Base-by-base conservation (phyloP, 2,888 invertebrate species). In the Limnephilus marmoratus region DNA sequence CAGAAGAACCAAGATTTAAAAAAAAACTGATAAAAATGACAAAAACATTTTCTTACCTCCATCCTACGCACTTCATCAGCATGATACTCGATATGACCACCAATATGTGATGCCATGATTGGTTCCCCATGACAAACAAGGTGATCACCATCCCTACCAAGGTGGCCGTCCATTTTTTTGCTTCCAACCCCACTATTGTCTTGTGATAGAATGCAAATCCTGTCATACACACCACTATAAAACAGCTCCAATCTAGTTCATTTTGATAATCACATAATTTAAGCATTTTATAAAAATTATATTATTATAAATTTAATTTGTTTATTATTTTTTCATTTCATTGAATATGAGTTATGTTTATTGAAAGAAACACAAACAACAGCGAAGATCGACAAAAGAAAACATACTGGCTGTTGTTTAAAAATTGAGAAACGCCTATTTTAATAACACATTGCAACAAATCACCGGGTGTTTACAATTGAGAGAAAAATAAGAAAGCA, bases 231-330 rank as follows among this genome's bases (percentile, higher is more conserved):
- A 90, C 3, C 24, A 53, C 83, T 11, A 90, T 13, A 9, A 49
- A 18, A 29, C 41, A 45, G 49, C 37, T 85, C 31, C 80, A n/a
- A 53, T 82, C 24, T 53, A 88, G 34, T 34, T 68, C 88, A 15
- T 83, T 83, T 45, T 90, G 83, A 37, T 90, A 90, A 49, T 90
- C 90, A 83, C 45, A 41, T 9, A 90, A 68, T 68, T 68, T 90
- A 18, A 41, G 68, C 90, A 90, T 90, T 41, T 68, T 68, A 68
- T 18, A 68, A 68, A 68, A 7, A 1, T 7, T 7, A 1, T 37
- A 37, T 37, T 34, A 34, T 34, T 34, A 34, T 34, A 34, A 34
- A 34, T 34, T 68, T 24, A 24, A 24, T 24, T 18, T 7, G 7
- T 68, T 24, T 31, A 31, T 31, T 31, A 31, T 24, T 24, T n/a